phyloP scores from a whole-genome alignment of 2,797 vertebrate genomes.

The Euphonia xanthogaster region DNA sequence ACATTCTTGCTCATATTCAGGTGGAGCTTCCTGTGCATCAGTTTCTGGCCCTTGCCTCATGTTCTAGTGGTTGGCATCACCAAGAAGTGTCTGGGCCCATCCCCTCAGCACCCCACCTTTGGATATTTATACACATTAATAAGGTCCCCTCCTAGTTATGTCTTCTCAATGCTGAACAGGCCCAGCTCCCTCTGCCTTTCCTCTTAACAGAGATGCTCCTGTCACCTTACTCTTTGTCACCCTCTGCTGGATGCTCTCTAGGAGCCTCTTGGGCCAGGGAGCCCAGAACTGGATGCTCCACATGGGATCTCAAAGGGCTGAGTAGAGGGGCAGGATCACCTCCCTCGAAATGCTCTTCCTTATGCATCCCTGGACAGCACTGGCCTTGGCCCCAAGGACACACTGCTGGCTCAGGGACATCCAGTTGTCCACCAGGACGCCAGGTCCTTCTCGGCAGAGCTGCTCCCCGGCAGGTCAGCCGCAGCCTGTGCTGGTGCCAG shows the following conservation, averaged over 20 bases:
- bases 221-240: neutral
- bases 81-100: neutral
- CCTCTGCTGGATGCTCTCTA: neutral
- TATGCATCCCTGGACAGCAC: neutral
- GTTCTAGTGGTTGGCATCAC: neutral
- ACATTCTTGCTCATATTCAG: neutral
- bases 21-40: neutral
- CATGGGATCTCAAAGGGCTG: neutral
- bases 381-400: neutral
- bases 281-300: neutral
- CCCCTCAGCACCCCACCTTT: accelerated
- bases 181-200: neutral
- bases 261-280: neutral
- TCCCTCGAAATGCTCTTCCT: neutral
- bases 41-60: neutral
- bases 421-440: neutral
- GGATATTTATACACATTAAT: neutral
- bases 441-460: neutral
- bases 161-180: neutral
- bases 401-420: neutral
- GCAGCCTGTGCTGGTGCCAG: neutral
- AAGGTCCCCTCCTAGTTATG: neutral
- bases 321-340: neutral
- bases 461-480: neutral
- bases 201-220: neutral